A percentile compares a stretch with the other conserved stretches of the same genome.
Evolutionary conservation across 2,888 invertebrate genomes (phyloP).

Genomic region (Rhamphomyia laevipes): DNA sequence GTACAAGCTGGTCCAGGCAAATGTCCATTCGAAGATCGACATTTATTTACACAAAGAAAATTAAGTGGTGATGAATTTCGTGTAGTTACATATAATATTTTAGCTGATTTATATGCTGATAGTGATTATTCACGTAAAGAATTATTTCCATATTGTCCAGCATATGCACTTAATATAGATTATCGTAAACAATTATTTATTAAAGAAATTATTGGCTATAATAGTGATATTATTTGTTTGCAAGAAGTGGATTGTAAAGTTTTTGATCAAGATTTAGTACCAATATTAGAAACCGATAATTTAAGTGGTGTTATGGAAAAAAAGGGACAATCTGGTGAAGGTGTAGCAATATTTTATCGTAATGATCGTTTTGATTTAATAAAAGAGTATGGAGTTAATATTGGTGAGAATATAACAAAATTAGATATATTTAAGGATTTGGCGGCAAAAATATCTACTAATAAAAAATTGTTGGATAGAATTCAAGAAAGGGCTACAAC

Average conservation of each 20-base stretch:
- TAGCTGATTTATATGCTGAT: constrained; percentile 86
- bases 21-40: constrained; percentile 74
- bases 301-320: constrained; percentile 51
- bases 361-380: constrained; percentile 51
- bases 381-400: constrained; percentile 42
- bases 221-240: constrained; percentile 78
- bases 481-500: constrained; percentile 55
- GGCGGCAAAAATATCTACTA: constrained; percentile 49
- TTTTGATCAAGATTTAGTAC: constrained; percentile 53
- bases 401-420: constrained; percentile 47
- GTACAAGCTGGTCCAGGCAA: constrained; percentile 63
- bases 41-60: constrained; percentile 51
- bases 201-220: constrained; percentile 73
- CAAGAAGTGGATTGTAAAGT: constrained; percentile 86
- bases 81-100: constrained; percentile 76
- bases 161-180: constrained; percentile 66
- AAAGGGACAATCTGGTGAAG: constrained; percentile 69
- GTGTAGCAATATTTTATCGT: constrained; percentile 67
- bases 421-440: constrained; percentile 43
- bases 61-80: constrained; percentile 44
- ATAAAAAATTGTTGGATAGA: constrained; percentile 44
- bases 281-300: constrained; percentile 44
- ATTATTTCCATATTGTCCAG: constrained; percentile 75
- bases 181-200: constrained; percentile 77
- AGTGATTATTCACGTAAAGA: constrained; percentile 60